Evolutionary conservation across 2,888 invertebrate species (phyloP).

Genomic region (Lapara coniferarum): DNA sequence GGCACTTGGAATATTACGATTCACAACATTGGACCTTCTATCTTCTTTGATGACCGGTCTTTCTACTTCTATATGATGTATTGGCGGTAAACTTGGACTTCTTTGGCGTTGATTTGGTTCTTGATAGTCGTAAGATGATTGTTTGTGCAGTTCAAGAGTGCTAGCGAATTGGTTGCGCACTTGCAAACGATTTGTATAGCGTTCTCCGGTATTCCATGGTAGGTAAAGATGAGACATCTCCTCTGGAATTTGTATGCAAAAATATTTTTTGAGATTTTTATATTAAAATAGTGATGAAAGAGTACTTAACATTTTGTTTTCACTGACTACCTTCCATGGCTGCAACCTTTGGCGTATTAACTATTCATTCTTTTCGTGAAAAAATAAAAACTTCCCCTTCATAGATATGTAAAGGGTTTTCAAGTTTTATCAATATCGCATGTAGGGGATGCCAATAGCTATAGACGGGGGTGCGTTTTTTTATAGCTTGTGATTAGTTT

Average conservation of each 20-base stretch:
- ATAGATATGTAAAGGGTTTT: constrained; percentile 63
- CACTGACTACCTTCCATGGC: constrained; percentile 61
- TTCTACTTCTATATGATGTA: constrained; percentile 74
- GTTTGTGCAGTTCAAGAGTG: constrained; percentile 73
- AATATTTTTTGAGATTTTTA: not conserved
- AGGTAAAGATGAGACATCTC: constrained; percentile 91
- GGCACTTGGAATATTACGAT: constrained; percentile 72
- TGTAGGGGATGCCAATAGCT: constrained; percentile 47
- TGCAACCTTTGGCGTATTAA: constrained; percentile 65
- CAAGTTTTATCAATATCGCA: constrained; percentile 76
- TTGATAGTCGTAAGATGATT: constrained; percentile 73
- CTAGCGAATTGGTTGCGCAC: constrained; percentile 78
- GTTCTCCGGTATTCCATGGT: constrained; percentile 87
- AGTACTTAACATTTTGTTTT: not conserved
- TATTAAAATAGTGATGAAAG: not conserved
- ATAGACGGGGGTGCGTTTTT: constrained; percentile 17
- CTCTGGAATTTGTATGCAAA: constrained; percentile 81
- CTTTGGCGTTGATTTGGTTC: constrained; percentile 77
- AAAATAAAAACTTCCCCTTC: constrained; percentile 65
- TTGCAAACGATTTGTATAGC: constrained; percentile 71
- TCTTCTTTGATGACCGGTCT: constrained; percentile 57
- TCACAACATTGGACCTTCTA: constrained; percentile 57
- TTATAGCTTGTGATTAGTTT: not conserved
- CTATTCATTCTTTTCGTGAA: constrained; percentile 51
- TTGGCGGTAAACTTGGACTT: constrained; percentile 88